Evolutionary conservation across 2,113 vertebrate genomes (phyloP), one percentile per base, ranked within the genome.

Genomic region (Rhinogobius similis): DNA sequence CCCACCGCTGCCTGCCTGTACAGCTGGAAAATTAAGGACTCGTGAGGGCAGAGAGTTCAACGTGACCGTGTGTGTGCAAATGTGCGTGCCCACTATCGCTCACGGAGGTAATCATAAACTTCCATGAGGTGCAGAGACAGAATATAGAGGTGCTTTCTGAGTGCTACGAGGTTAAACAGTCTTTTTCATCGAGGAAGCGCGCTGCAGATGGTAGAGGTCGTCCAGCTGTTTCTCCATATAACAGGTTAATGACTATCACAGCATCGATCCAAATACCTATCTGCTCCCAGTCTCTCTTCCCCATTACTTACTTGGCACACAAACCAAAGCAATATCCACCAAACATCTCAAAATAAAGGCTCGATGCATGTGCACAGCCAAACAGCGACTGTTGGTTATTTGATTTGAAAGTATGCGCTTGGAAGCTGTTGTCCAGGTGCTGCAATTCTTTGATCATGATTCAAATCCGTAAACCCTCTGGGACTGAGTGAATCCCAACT

Each of bases 1-100:
- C 81, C 79, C 82, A 83, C 80, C 53, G 55, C 83, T 78, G 75
- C 82, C 81, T 87, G 86, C 75, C 88, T 87, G 87, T 81, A 87
- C 79, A 82, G 81, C 84, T 88, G 85, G 86, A 91, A 90, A 91
- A 89, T 90, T 68, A 89, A 85, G 83, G 84, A 86, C 80, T 85
- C 50, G 84, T 69, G 70, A 53, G 80, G 84, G 77, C 29, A 53
- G 70, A 44, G 77, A 70, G 78, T 82, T 79, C 76, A 83, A 3
- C 0, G 58, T 75, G 55, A 62, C 27, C 48, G 56, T 43, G 65
- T 43, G 62, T 56, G 46, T 63, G 61, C 63, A 50, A 58, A 68
- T 48, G 50, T 63, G 62, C 78, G 62, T 23, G 52, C 48, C 44
- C n/a, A 73, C 48, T 2, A 24, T 46, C 65, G 55, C 52, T 53